Conservation (phyloP, 1,140 invertebrate species). For the Drosophila mojavensis region DNA sequence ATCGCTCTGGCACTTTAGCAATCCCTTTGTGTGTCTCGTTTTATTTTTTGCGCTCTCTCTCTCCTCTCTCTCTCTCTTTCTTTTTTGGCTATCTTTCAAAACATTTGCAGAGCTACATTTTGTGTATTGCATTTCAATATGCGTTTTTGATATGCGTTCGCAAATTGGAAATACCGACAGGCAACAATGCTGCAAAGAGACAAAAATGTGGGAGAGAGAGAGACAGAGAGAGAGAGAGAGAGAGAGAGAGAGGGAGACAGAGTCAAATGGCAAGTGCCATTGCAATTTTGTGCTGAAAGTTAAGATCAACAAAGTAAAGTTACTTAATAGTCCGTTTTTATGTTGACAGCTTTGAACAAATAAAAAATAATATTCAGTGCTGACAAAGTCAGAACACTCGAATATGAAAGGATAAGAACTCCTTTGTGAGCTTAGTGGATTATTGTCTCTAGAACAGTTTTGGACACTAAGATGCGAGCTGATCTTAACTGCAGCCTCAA, state of each 20-base stretch:
- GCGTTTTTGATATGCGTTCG: conserved; percentile 60
- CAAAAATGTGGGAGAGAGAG: background rate
- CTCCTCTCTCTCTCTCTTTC: conserved; percentile 11
- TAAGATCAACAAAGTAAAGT: background rate
- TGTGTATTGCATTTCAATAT: conserved; percentile 77
- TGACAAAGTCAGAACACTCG: too few relatives aligned
- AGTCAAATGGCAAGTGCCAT: background rate
- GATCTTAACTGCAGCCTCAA: too few relatives aligned
- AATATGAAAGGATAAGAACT: too few relatives aligned
- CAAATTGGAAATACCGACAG: conserved; percentile 55
- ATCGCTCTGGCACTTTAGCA: conserved; percentile 11
- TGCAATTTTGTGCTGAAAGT: conserved; percentile 13
- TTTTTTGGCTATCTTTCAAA: conserved; percentile 76
- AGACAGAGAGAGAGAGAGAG: background rate
- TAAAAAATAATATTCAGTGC: too few relatives aligned
- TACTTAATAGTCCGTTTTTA: background rate
- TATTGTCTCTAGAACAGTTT: too few relatives aligned
- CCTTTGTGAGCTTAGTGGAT: too few relatives aligned
- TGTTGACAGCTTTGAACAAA: background rate
- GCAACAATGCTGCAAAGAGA: conserved; percentile 20
- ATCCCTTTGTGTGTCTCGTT: conserved; percentile 6
- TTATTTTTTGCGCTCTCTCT: background rate
- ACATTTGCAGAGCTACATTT: conserved; percentile 74
- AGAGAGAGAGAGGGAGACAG: background rate
- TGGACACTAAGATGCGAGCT: too few relatives aligned